Percentiles rank a stretch among this genome's conserved stretches.
phyloP scores from a whole-genome alignment of 2,888 invertebrate genomes.

The Macrosiphum euphorbiae region DNA sequence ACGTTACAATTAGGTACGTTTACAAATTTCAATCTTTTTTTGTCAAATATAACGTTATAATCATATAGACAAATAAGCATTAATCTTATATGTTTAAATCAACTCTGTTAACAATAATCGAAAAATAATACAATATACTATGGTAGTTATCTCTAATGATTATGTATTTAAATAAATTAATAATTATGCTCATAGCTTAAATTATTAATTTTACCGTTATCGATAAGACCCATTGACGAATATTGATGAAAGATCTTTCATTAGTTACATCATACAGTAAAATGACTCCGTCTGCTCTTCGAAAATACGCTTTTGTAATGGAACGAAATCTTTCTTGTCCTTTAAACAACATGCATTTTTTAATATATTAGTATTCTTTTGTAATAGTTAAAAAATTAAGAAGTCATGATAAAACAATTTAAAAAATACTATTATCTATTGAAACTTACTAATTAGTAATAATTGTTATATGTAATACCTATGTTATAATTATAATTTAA shows the following conservation, averaged over 20 bases:
- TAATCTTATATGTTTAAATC: background rate
- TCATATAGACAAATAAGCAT: background rate
- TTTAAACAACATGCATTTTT: constrained; percentile 66
- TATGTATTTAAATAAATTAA: background rate
- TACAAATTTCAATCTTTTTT: too few relatives aligned
- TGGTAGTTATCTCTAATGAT: background rate
- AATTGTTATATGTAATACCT: background rate
- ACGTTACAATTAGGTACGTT: too few relatives aligned
- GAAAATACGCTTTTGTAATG: constrained; percentile 76
- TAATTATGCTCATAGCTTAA: background rate
- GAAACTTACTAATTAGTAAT: background rate
- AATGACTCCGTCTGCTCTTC: constrained; percentile 76
- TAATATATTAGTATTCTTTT: background rate
- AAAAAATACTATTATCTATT: background rate
- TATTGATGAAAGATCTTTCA: constrained; percentile 74
- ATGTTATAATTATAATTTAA: background rate
- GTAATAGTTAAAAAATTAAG: background rate
- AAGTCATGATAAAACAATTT: background rate
- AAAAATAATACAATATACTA: background rate
- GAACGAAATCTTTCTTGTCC: constrained; percentile 73
- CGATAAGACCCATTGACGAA: constrained; percentile 75
- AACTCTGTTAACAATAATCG: background rate
- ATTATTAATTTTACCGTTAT: constrained; percentile 71
- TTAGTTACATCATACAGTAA: constrained; percentile 75
- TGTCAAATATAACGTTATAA: too few relatives aligned